Evolutionary conservation across 2,797 vertebrate species (phyloP).

Genomic region (Tadarida brasiliensis): DNA sequence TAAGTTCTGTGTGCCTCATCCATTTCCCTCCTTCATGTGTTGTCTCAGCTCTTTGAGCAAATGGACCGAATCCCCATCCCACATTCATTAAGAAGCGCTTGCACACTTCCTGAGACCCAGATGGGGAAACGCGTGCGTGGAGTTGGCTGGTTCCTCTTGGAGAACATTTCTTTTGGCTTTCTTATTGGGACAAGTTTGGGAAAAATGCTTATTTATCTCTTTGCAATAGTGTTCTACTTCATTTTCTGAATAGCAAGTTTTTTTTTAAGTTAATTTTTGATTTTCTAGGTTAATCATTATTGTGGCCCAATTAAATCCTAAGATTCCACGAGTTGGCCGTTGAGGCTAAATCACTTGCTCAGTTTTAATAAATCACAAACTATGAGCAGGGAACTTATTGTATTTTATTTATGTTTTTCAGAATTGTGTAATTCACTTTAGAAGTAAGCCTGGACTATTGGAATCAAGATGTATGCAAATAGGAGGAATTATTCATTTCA

Average conservation of each 20-base stretch:
- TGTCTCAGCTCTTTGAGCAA: background rate
- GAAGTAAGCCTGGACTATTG: background rate
- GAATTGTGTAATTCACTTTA: slow-evolving; percentile 37
- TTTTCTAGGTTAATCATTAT: slow-evolving; percentile 23
- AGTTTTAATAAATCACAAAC: slow-evolving; percentile 12
- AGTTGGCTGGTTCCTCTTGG: background rate
- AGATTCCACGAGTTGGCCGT: background rate
- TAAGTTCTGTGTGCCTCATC: background rate
- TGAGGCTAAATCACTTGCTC: background rate
- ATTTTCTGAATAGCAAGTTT: background rate
- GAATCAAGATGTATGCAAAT: background rate
- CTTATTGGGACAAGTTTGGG: background rate
- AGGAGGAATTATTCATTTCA: background rate
- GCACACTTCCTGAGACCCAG: background rate
- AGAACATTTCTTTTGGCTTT: background rate
- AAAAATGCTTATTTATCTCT: background rate
- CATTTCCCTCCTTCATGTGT: background rate
- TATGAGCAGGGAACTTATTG: background rate
- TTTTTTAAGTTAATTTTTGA: background rate
- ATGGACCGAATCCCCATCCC: background rate
- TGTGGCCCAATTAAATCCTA: background rate
- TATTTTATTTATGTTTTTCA: slow-evolving; percentile 14
- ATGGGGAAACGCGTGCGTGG: background rate
- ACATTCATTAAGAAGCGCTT: background rate
- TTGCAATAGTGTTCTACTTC: background rate